A percentile compares a stretch with the other conserved stretches of the same genome.
Conservation (phyloP, 2,797 vertebrate species). For the Xyrichtys novacula region DNA sequence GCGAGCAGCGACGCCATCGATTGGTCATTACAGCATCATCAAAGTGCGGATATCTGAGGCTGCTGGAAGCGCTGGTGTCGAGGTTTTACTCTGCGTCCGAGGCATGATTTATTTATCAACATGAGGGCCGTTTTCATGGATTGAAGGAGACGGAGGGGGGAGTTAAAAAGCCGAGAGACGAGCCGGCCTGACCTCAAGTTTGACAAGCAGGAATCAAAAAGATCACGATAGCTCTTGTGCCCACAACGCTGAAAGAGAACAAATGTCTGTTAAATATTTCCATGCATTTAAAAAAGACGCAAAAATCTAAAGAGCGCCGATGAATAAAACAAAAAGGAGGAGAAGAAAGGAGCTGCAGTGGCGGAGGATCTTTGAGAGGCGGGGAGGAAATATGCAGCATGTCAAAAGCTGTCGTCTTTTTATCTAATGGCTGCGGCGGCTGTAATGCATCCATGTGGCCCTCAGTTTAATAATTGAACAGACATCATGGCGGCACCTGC, state of each 20-base stretch:
- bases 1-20: constrained; percentile 24
- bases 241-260: constrained; percentile 74
- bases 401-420: constrained; percentile 88
- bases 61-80: constrained; percentile 50
- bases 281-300: constrained; percentile 43
- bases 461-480: constrained; percentile 96
- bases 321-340: constrained; percentile 81
- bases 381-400: constrained; percentile 87
- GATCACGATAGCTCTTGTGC: constrained; percentile 66
- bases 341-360: constrained; percentile 44
- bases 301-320: constrained; percentile 49
- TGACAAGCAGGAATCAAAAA: constrained; percentile 69
- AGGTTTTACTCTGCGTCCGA: constrained; percentile 64
- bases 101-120: constrained; percentile 79
- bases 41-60: constrained; percentile 55
- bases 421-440: constrained; percentile 88
- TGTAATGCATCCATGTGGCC: constrained; percentile 90
- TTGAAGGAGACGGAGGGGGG: constrained; percentile 46
- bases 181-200: constrained; percentile 57
- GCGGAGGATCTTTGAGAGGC: constrained; percentile 84
- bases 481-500: constrained; percentile 93
- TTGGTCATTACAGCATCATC: constrained; percentile 51
- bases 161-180: constrained; percentile 55
- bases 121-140: constrained; percentile 51
- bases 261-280: constrained; percentile 79